Base-by-base conservation (phyloP, 2,888 invertebrate genomes). In the Sesia apiformis region DNA sequence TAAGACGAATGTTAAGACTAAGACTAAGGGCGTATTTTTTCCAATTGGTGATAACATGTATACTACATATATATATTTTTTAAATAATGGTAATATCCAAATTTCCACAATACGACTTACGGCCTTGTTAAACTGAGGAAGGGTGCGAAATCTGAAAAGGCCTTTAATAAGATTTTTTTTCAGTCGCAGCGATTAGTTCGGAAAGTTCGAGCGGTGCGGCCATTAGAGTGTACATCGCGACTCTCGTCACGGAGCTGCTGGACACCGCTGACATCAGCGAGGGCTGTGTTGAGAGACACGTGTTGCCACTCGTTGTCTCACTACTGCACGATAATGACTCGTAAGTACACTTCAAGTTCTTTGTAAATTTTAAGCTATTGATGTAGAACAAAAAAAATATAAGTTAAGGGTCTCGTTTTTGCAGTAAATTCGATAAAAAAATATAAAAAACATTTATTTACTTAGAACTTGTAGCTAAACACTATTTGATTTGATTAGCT, bases 121-220 rank as follows among this genome's bases (percentile, higher is more conserved):
- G 23, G 23, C 23, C 2, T 23, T 23, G 23, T 23, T 23, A 23
- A 23, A 23, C 23, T 23, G 23, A 2, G 23, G 23, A 2, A 23
- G 23, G 23, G 23, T 23, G 23, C 23, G 2, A 23, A 23, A 23
- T 23, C 23, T 23, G 23, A 23, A 23, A 23, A 23, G 2, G 23
- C 1, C 23, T n/a, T n/a, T 2, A 23, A 23, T 23, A 23, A 2
- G 23, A 23, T 46, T 42, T 38, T 40, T 55, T 38, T 56, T 1
- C 65, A 88, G 87, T 87, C 55, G 72, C 81, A 43, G 81, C 81
- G 0, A 87, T 79, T 60, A 84, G 83, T 55, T 79, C 82, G 46
- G 81, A 79, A 51, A 80, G 74, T 55, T 55, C 76, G 0, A 81
- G 76, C 54, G 86, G 86, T 55, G 72, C 68, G 51, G 63, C 77